Evolutionary conservation across 2,888 invertebrate genomes (phyloP).

Genomic region (Drosophila mettleri): DNA sequence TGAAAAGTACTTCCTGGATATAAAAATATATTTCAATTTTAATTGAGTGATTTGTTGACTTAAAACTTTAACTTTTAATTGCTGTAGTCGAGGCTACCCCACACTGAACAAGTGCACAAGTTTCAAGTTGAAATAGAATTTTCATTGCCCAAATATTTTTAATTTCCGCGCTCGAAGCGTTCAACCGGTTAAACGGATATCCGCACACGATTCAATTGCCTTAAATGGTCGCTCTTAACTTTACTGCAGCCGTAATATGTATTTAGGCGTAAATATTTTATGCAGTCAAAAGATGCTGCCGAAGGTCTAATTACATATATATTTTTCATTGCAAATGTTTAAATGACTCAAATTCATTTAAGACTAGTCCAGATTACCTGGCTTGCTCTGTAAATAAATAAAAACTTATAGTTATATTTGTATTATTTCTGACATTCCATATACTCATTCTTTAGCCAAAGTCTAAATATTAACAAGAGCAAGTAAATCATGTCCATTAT

Average conservation of each 20-base stretch:
- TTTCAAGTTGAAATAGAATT: not conserved
- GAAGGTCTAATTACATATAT: not conserved
- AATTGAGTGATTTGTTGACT: not conserved
- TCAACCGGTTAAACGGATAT: constrained; percentile 10
- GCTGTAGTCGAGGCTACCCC: not conserved
- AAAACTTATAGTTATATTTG: too few species aligned
- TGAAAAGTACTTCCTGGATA: not conserved
- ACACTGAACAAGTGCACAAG: not conserved
- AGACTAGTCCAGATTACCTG: too few species aligned
- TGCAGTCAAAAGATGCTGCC: not conserved
- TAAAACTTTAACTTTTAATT: not conserved
- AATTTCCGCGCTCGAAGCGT: constrained; percentile 6
- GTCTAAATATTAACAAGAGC: too few species aligned
- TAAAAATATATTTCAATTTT: not conserved
- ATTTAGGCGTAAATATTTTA: not conserved
- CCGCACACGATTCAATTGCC: constrained; percentile 1
- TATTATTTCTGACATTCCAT: too few species aligned
- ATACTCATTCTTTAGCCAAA: too few species aligned
- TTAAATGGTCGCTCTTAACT: not conserved
- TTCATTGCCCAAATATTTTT: constrained; percentile 11
- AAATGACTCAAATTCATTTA: too few species aligned
- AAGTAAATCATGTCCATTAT: not conserved
- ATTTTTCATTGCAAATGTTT: too few species aligned
- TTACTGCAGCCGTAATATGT: not conserved
- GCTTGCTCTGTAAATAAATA: too few species aligned